A percentile compares a stretch with the other conserved stretches of the same genome.
These are phyloP conservation scores for Actinostola sp. DNA, from an alignment of 92 coral and sea anemone genomes.

Conservation along the genomic window DNA sequence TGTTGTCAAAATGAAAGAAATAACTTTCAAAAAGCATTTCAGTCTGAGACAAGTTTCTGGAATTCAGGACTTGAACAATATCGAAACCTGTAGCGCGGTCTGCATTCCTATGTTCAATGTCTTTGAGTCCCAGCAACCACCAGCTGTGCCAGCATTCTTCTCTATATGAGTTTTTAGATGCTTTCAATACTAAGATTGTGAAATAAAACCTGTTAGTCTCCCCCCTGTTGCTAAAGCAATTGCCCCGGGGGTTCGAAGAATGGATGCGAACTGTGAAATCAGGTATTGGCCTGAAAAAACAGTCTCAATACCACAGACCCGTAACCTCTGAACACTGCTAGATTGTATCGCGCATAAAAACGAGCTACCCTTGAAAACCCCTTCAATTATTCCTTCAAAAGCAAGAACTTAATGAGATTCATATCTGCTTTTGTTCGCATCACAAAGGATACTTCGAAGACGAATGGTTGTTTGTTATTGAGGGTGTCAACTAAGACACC, in stretches of 20 bases:
- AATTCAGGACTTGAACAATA: constrained; percentile 1
- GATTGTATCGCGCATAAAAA: constrained; percentile 15
- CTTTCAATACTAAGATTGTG: constrained; percentile 13
- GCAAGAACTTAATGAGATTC: constrained; percentile 31
- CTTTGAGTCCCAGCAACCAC: constrained; percentile 18
- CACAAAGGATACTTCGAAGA: constrained; percentile 28
- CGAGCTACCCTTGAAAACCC: constrained; percentile 18
- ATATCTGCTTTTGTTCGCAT: constrained; percentile 33
- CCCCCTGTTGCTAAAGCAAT: neutral
- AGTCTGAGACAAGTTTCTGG: neutral
- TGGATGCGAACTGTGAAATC: neutral
- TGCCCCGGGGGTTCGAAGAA: constrained; percentile 7
- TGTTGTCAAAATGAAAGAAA: constrained; percentile 14
- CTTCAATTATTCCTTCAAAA: constrained; percentile 18
- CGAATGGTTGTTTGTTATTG: constrained; percentile 27
- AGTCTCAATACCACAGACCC: neutral
- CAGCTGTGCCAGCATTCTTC: constrained; percentile 16
- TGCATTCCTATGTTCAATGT: constrained; percentile 8
- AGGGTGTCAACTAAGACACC: constrained; percentile 31
- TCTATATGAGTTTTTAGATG: constrained; percentile 8
- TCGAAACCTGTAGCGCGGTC: constrained; percentile 2
- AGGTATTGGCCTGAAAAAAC: neutral
- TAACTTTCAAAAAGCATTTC: neutral
- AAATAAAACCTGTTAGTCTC: constrained; percentile 7
- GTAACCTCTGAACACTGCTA: constrained; percentile 16